Percentiles rank a stretch among this genome's conserved stretches.
Evolutionary conservation across 1,140 invertebrate species (phyloP).

Genomic region (Nebria ingens): DNA sequence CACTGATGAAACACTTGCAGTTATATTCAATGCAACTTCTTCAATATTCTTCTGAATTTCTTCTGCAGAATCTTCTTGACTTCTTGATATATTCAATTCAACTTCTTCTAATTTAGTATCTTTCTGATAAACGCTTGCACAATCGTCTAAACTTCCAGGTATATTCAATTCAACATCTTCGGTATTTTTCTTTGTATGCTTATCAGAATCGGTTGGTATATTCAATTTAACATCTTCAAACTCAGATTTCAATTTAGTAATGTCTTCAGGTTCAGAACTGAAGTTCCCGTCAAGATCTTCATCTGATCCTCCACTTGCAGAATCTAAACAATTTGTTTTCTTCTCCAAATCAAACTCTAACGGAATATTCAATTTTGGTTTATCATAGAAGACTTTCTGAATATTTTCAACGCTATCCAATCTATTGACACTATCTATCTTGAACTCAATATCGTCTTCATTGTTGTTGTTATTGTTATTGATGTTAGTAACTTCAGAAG

Average conservation of each 20-base stretch:
- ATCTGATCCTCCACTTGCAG: background rate
- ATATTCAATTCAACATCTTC: too few relatives aligned
- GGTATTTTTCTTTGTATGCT: background rate
- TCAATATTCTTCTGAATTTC: background rate
- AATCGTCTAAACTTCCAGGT: too few relatives aligned
- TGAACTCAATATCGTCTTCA: slow-evolving; percentile 28
- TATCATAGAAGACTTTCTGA: slow-evolving; percentile 47
- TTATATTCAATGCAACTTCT: background rate
- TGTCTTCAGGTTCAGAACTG: background rate
- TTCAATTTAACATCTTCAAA: background rate
- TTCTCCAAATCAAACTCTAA: slow-evolving; percentile 13
- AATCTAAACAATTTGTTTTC: slow-evolving; percentile 9
- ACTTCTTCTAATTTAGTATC: too few relatives aligned
- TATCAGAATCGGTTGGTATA: too few relatives aligned
- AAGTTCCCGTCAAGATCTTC: slow-evolving; percentile 4
- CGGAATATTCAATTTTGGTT: slow-evolving; percentile 43
- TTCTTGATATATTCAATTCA: too few relatives aligned
- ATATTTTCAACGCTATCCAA: slow-evolving; percentile 40
- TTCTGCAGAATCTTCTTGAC: too few relatives aligned
- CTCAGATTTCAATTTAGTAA: background rate
- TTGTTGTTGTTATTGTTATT: slow-evolving; percentile 32
- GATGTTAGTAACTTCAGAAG: slow-evolving; percentile 26
- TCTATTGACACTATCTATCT: slow-evolving; percentile 43
- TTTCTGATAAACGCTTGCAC: too few relatives aligned
- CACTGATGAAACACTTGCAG: slow-evolving; percentile 15